phyloP scores from a whole-genome alignment of 2,113 vertebrate species.

The Gavia stellata region DNA sequence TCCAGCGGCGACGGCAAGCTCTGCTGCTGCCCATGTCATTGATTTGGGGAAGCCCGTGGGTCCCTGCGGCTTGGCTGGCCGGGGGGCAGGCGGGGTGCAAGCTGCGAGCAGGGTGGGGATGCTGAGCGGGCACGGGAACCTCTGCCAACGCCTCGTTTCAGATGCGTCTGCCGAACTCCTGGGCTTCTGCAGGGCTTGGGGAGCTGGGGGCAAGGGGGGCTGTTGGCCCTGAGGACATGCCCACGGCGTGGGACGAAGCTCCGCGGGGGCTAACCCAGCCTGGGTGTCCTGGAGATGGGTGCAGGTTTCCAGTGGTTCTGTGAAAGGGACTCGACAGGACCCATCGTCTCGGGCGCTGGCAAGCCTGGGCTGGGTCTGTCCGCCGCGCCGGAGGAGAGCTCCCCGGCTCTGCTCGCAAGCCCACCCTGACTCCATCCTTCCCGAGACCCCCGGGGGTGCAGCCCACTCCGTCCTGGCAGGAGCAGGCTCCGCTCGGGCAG shows the following conservation, averaged over 20 bases:
- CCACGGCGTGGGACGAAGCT: not conserved
- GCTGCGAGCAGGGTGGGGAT: rapidly evolving
- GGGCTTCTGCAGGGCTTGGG: not conserved
- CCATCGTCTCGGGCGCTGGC: rapidly evolving
- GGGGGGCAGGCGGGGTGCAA: rapidly evolving
- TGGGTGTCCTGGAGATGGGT: not conserved
- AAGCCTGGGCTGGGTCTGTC: not conserved
- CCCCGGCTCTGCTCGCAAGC: not conserved
- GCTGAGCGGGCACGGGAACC: rapidly evolving
- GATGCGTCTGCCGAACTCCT: rapidly evolving
- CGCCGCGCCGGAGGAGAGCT: not conserved
- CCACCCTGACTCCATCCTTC: not conserved
- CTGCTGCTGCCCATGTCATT: not conserved
- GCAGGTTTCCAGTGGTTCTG: not conserved
- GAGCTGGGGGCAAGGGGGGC: not conserved
- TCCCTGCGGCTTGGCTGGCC: not conserved
- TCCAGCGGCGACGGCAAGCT: not conserved
- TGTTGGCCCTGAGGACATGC: not conserved
- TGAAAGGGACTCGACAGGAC: not conserved
- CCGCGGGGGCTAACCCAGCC: not conserved
- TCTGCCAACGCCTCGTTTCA: rapidly evolving
- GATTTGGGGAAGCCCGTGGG: rapidly evolving
- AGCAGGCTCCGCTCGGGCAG: rapidly evolving
- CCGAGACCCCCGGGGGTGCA: not conserved
- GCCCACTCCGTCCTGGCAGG: not conserved